Base-by-base conservation (phyloP, 2,797 vertebrate species). In the Urosaurus nigricauda region DNA sequence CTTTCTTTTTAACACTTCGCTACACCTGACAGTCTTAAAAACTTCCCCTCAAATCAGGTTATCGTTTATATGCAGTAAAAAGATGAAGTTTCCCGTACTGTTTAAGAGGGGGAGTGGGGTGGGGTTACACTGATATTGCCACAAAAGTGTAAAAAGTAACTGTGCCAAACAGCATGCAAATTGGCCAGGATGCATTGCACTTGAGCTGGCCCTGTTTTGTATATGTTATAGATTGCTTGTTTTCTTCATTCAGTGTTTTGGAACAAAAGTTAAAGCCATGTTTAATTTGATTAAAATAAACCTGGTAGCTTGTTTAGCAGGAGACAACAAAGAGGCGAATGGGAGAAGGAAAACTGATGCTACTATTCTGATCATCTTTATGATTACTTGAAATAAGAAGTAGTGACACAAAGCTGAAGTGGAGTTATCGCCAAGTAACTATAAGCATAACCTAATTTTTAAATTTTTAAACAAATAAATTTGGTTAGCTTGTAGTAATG, bases 1-100 rank as follows among this genome's bases (percentile, higher is more conserved):
- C 88, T 91, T 81, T 83, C 88, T 94, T 93, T 89, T 95, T 94
- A 94, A 95, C 91, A 92, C 94, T 93, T 90, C 94, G 78, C 89
- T 94, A 87, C 91, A 93, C 92, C 74, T 29, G 81, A 84, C 43
- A 51, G 73, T 47, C 82, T 87, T 70, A 43, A 77, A 89, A 92
- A 88, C 83, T 86, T 91, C 74, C 0, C 74, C 0, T 2, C 37
- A 74, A 88, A 90, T 78, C 77, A 83, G 88, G 58, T 29, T 51
- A 26, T 2, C 4, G 74, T 88, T 89, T 73, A 90, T 87, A 87
- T 40, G 37, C 51, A 71, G 24, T 37, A 83, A 77, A 87, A 47
- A 91, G 88, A 84, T n/a, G 26, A 84, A 53, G 32, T 82, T 75
- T 79, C 70, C 37, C 19, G 5, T 1, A 13, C 37, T 75, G 32